Percentiles rank a stretch among this genome's conserved stretches.
These are phyloP conservation scores for Monopterus albus DNA, from an alignment of 2,113 vertebrate species.

Conservation along the genomic window DNA sequence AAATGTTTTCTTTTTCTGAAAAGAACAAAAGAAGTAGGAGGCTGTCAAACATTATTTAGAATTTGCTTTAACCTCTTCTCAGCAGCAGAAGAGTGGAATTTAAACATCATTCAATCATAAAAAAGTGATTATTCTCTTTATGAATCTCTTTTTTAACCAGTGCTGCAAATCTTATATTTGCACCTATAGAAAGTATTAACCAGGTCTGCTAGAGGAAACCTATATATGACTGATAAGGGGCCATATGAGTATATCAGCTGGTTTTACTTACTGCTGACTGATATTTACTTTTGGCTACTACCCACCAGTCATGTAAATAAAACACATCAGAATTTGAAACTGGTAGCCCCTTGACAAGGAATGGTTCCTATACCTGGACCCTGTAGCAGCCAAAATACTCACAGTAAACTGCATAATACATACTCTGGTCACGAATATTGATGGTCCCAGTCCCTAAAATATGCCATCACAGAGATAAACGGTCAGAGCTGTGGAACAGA, in stretches of 20 bases:
- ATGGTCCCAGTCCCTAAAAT: slow-evolving; percentile 36
- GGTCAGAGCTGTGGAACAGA: slow-evolving; percentile 14
- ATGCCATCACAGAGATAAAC: slow-evolving; percentile 54
- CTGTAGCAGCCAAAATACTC: slow-evolving; percentile 21
- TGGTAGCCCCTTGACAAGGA: background rate
- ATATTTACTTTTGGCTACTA: slow-evolving; percentile 4
- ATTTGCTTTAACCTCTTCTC: background rate
- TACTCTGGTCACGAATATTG: slow-evolving; percentile 24
- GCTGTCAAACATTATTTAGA: background rate
- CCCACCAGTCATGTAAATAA: slow-evolving; percentile 11
- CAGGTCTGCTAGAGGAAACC: background rate
- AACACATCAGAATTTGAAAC: background rate
- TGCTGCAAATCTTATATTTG: too few relatives aligned
- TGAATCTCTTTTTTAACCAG: too few relatives aligned
- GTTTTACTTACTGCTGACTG: background rate
- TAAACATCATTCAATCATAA: too few relatives aligned
- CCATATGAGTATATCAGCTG: too few relatives aligned
- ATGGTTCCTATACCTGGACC: background rate
- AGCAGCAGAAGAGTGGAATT: too few relatives aligned
- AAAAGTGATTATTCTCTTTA: too few relatives aligned
- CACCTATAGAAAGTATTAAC: too few relatives aligned
- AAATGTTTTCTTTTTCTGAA: too few relatives aligned
- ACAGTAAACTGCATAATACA: slow-evolving; percentile 43
- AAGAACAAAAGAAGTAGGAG: too few relatives aligned
- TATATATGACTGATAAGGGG: background rate